Percentiles rank a stretch among this genome's conserved stretches.
Conservation (phyloP, 2,888 invertebrate species). For the Cactoblastis cactorum region DNA sequence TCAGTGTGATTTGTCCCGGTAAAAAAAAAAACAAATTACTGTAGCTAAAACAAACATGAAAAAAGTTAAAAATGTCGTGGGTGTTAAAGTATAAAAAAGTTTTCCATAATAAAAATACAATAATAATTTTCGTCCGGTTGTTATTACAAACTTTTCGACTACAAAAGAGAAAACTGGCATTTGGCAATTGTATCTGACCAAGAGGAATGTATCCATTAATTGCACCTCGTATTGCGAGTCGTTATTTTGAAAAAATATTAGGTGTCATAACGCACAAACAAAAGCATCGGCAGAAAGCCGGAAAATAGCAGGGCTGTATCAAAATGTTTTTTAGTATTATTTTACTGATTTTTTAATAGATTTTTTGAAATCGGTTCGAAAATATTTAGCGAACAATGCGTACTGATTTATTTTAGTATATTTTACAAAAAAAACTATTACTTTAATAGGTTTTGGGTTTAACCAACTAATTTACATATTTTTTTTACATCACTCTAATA, state of each 20-base stretch:
- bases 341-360: background rate
- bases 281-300: constrained; percentile 19
- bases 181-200: constrained; percentile 10
- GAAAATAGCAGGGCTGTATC: constrained; percentile 3
- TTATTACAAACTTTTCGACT: constrained; percentile 1
- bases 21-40: background rate
- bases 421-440: no score
- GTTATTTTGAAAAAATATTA: constrained; percentile 21
- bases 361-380: no score
- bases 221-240: constrained; percentile 8
- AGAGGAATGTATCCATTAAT: constrained; percentile 2
- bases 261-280: constrained; percentile 29
- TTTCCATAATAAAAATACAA: background rate
- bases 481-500: no score
- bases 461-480: no score
- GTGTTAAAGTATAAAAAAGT: background rate
- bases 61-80: background rate
- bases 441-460: no score
- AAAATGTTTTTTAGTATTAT: background rate
- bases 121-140: background rate
- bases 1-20: background rate
- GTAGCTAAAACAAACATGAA: no score
- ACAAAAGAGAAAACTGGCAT: background rate
- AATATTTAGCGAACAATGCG: no score
- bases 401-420: no score